Evolutionary conservation across 2,797 vertebrate genomes (phyloP), one percentile per base, ranked within the genome.

Genomic region (Menidia menidia): DNA sequence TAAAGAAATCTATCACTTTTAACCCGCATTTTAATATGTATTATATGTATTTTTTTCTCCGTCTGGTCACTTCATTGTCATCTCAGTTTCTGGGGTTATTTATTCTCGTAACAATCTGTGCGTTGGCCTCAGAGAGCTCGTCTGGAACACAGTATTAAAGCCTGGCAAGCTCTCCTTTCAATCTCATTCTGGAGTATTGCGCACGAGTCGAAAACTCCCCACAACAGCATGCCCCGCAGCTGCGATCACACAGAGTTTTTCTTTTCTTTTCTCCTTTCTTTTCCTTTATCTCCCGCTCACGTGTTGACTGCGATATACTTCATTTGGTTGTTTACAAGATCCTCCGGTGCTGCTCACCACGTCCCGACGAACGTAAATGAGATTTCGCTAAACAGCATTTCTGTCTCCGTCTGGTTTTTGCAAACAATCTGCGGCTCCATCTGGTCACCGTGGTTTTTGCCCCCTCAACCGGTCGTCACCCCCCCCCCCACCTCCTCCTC

Each of bases 401-500:
- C 79, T 73, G 60, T 25, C 68, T 73, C 81, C 81, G 80, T 87
- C 87, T 91, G 88, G 83, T 86, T 91, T 84, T 77, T 85, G 86
- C 77, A 88, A 86, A 86, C 89, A 90, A 91, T 92, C 91, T 91
- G 91, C 60, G 82, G 76, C 83, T 89, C 91, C 90, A 93, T 92
- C 92, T 93, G 92, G 87, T 89, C 89, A 82, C 65, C 77, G 82
- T 80, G 86, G 88, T 84, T 83, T 81, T 57, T 77, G 74, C 73
- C 78, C 79, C 71, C 68, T 83, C 64, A 45, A 64, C 66, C 53
- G 54, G 68, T 78, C 66, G 60, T 53, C 47, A 7, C 35, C 30
- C 47, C 56, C 59, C 64, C 56, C 54, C 39, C 25, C 60, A 1
- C 25, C 25, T 25, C 25, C 25, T 25, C 25, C 25, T 25, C 25